Conservation (phyloP, 37 sponge, comb jelly and placozoan species). For the Crambe crambe region DNA sequence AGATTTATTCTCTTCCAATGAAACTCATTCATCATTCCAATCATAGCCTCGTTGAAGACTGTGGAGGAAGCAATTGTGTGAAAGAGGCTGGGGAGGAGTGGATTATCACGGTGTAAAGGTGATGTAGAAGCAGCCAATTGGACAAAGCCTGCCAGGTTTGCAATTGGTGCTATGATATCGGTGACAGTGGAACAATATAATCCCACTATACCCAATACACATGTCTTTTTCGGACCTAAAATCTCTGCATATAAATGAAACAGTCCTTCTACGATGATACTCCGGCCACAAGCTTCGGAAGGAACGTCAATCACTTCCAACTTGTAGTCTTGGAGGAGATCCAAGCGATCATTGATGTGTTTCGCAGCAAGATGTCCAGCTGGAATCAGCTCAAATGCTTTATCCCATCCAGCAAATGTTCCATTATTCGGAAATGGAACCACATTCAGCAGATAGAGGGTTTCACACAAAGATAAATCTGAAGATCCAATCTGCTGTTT, state of each 20-base stretch:
- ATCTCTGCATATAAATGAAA: not conserved
- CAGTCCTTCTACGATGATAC: not conserved
- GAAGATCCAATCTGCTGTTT: too few species aligned
- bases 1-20: constrained; percentile 18
- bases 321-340: constrained; percentile 26
- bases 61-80: not conserved
- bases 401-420: constrained; percentile 17
- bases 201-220: constrained; percentile 35
- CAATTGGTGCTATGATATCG: constrained; percentile 3
- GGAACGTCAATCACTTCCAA: constrained; percentile 27
- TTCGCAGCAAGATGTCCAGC: constrained; percentile 48
- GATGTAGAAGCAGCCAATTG: constrained; percentile 38
- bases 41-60: constrained; percentile 10
- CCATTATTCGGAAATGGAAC: constrained; percentile 23
- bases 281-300: constrained; percentile 21
- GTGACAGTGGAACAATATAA: constrained; percentile 32
- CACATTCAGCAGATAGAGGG: constrained; percentile 26
- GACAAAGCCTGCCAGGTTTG: not conserved
- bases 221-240: not conserved
- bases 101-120: not conserved
- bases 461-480: too few species aligned
- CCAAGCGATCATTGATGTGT: constrained; percentile 31
- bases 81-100: not conserved
- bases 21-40: constrained; percentile 24
- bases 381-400: constrained; percentile 37